Conservation (phyloP, 1,140 invertebrate genomes). For the Ruditapes philippinarum region DNA sequence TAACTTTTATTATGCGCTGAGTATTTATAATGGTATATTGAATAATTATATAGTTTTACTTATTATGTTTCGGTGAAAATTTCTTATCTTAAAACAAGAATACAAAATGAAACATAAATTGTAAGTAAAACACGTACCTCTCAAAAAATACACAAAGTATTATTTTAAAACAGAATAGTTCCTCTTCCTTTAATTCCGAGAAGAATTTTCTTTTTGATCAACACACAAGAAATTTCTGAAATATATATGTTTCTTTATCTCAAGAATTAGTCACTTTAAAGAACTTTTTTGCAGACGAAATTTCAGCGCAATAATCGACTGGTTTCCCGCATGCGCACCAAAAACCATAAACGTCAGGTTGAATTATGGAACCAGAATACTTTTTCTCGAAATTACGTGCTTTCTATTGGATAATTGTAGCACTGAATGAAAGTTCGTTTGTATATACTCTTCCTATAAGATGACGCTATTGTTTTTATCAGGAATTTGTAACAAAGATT, state of each 20-base stretch:
- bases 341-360: neutral
- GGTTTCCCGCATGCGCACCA: neutral
- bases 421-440: neutral
- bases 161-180: neutral
- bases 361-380: neutral
- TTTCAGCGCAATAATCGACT: neutral
- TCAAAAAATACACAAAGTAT: too few species aligned
- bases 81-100: too few species aligned
- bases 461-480: neutral
- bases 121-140: too few species aligned
- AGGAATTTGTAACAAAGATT: too few species aligned
- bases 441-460: neutral
- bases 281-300: neutral
- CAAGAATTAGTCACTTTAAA: neutral
- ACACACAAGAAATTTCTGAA: neutral
- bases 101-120: too few species aligned
- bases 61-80: too few species aligned
- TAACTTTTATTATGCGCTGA: too few species aligned
- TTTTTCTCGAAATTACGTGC: neutral
- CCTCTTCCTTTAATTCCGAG: neutral
- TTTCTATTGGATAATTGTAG: too few species aligned
- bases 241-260: constrained; percentile 13
- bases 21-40: too few species aligned
- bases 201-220: neutral
- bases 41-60: too few species aligned